Evolutionary conservation across 2,797 vertebrate species (phyloP).

Genomic region (Thaleichthys pacificus): DNA sequence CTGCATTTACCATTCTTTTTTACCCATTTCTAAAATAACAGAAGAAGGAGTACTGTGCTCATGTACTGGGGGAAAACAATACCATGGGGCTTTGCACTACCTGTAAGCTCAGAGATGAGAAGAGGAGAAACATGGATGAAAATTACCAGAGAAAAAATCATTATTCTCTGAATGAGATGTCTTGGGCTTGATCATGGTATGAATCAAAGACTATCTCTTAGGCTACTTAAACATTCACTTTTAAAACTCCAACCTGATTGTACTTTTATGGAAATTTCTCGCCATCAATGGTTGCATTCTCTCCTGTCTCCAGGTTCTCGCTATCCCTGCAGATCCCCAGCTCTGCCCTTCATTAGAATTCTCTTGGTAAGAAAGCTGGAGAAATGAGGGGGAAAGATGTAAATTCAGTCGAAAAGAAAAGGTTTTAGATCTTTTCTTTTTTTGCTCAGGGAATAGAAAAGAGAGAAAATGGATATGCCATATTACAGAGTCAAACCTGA

Average conservation of each 20-base stretch:
- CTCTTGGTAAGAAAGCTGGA: slow-evolving; percentile 92
- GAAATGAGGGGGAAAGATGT: slow-evolving; percentile 94
- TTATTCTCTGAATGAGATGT: slow-evolving; percentile 99
- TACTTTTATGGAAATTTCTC: slow-evolving; percentile 99
- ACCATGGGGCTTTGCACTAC: slow-evolving; percentile 79
- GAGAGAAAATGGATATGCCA: slow-evolving; percentile 62
- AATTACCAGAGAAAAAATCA: slow-evolving; percentile 81
- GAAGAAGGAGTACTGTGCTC: slow-evolving; percentile 74
- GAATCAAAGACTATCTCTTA: slow-evolving; percentile 99
- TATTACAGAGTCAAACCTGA: slow-evolving; percentile 70
- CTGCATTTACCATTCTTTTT: slow-evolving; percentile 79
- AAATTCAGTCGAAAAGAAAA: slow-evolving; percentile 92
- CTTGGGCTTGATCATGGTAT: slow-evolving; percentile 95
- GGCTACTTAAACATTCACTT: slow-evolving; percentile 99
- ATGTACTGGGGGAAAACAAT: slow-evolving; percentile 76
- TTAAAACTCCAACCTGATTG: slow-evolving; percentile 99
- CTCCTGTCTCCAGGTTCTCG: slow-evolving; percentile 93
- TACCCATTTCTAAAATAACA: slow-evolving; percentile 69
- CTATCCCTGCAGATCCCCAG: slow-evolving; percentile 93
- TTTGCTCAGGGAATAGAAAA: slow-evolving; percentile 69
- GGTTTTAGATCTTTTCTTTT: slow-evolving; percentile 88
- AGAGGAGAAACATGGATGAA: slow-evolving; percentile 68
- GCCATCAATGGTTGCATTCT: slow-evolving; percentile 95
- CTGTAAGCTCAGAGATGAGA: slow-evolving; percentile 79
- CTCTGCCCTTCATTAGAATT: slow-evolving; percentile 97